Percentiles rank a stretch among this genome's conserved stretches.
These are phyloP conservation scores for Todiramphus chloris DNA, from an alignment of 2,113 vertebrate species.

Conservation along the genomic window DNA sequence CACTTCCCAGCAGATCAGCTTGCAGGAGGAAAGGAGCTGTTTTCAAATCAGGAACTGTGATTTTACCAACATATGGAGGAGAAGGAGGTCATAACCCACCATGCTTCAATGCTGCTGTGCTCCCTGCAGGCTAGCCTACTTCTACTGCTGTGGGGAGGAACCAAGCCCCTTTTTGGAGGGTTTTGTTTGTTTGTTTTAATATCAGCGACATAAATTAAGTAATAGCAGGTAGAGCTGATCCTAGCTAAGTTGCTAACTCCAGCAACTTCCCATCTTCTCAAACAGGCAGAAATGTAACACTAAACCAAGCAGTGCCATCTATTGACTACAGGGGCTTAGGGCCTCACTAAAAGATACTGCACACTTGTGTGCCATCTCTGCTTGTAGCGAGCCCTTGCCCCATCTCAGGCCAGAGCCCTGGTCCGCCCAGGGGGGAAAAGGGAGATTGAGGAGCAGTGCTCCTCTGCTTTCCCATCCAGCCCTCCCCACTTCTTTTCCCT, in stretches of 20 bases:
- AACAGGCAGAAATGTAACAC: rapidly evolving
- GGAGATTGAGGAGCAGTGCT: background rate
- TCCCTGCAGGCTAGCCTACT: background rate
- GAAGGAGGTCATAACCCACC: no score
- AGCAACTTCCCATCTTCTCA: background rate
- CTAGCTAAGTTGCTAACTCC: rapidly evolving
- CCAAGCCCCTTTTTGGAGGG: background rate
- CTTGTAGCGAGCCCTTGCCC: background rate
- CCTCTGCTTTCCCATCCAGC: background rate
- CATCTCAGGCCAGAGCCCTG: no score
- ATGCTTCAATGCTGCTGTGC: rapidly evolving
- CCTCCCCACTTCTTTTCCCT: background rate
- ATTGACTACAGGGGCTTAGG: background rate
- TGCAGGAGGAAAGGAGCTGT: background rate
- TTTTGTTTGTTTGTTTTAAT: background rate
- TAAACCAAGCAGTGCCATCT: slow-evolving; percentile 44
- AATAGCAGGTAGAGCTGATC: background rate
- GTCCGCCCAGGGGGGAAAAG: background rate
- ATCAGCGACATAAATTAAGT: background rate
- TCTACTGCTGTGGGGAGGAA: background rate
- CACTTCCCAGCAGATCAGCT: rapidly evolving
- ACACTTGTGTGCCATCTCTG: rapidly evolving
- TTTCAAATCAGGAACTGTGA: background rate
- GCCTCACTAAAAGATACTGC: rapidly evolving
- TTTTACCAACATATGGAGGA: background rate